These are phyloP conservation scores for Ibycter americanus DNA, from an alignment of 2,797 vertebrate genomes.

Conservation along the genomic window DNA sequence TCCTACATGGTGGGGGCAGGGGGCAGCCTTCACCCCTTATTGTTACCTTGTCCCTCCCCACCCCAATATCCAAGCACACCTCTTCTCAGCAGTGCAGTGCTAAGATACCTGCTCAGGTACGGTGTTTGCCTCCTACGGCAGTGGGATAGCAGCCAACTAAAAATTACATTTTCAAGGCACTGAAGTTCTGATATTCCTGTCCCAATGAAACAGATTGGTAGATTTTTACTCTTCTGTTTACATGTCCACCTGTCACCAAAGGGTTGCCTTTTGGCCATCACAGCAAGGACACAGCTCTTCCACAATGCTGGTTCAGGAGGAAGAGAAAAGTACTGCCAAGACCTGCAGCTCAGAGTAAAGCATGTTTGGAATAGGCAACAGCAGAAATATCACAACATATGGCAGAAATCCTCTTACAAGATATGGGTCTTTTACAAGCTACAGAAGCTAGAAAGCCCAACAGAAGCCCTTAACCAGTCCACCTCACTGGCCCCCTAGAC, in stretches of 20 bases:
- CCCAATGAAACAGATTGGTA: background rate
- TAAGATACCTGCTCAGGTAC: background rate
- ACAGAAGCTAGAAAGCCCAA: background rate
- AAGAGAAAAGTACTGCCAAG: background rate
- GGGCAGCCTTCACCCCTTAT: background rate
- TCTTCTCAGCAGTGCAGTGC: background rate
- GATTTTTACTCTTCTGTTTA: background rate
- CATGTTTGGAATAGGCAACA: background rate
- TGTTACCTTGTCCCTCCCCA: background rate
- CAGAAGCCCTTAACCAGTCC: background rate
- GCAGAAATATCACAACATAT: background rate
- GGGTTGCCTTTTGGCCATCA: background rate
- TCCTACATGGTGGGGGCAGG: background rate
- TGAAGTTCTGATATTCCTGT: background rate
- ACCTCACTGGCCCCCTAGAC: background rate
- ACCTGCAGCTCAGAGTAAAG: background rate
- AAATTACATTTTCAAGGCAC: background rate
- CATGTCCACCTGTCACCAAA: background rate
- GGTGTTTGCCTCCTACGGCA: background rate
- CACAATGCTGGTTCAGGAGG: background rate
- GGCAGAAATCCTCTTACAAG: background rate
- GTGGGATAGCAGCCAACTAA: background rate
- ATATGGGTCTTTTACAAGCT: background rate
- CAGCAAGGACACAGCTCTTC: background rate
- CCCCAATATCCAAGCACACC: accelerated